A percentile compares a stretch with the other conserved stretches of the same genome.
Evolutionary conservation across 2,797 vertebrate genomes (phyloP).

Genomic region (Lindbergichthys nudifrons): DNA sequence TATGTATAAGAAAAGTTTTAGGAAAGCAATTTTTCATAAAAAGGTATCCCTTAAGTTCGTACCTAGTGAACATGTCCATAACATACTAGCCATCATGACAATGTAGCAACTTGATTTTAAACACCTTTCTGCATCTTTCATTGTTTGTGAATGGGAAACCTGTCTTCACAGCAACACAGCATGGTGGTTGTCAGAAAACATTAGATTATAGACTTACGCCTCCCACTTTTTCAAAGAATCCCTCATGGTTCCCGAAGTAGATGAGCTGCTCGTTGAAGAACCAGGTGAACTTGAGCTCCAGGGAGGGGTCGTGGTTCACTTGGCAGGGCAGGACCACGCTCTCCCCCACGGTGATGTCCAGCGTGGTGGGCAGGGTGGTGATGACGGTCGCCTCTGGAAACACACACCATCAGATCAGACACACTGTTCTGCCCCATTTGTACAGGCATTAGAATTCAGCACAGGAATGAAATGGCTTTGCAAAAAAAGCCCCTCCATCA

Average conservation of each 20-base stretch:
- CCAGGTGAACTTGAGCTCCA: slow-evolving; percentile 96
- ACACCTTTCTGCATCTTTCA: background rate
- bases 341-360: slow-evolving; percentile 96
- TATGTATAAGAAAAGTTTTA: background rate
- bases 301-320: slow-evolving; percentile 92
- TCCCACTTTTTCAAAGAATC: slow-evolving; percentile 96
- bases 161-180: slow-evolving; percentile 6
- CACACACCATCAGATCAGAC: slow-evolving; percentile 46
- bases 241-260: slow-evolving; percentile 94
- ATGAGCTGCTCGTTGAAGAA: slow-evolving; percentile 96
- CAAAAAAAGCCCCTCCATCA: slow-evolving; percentile 72
- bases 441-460: slow-evolving; percentile 57
- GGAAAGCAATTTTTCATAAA: no score
- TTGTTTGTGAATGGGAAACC: background rate
- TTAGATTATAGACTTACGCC: slow-evolving; percentile 88
- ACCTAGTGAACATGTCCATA: background rate
- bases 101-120: background rate
- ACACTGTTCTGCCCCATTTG: slow-evolving; percentile 1
- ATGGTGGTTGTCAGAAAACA: background rate
- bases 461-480: slow-evolving; percentile 39
- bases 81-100: background rate
- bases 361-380: slow-evolving; percentile 89
- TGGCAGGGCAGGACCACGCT: slow-evolving; percentile 97
- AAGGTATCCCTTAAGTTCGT: no score
- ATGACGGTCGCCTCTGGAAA: slow-evolving; percentile 92